Percentiles rank a stretch among this genome's conserved stretches.
These are phyloP conservation scores for Dasysyrphus tricinctus DNA, from an alignment of 2,888 invertebrate species.

Conservation along the genomic window DNA sequence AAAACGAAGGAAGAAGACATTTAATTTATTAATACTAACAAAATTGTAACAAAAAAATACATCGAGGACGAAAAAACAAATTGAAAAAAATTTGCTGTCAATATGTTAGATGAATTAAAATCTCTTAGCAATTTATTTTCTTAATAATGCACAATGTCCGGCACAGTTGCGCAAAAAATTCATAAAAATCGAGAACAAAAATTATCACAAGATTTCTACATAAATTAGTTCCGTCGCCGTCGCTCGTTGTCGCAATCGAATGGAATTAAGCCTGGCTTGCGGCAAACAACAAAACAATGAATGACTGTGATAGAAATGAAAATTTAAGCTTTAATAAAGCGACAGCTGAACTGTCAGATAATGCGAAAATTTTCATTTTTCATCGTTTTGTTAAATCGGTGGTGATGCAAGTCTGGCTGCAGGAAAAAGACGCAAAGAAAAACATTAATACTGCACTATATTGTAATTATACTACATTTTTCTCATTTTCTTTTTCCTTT, in stretches of 20 bases:
- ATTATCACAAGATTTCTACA: constrained; percentile 70
- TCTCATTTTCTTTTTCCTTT: constrained; percentile 25
- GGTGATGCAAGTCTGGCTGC: constrained; percentile 28
- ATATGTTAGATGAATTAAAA: constrained; percentile 34
- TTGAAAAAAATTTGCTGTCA: constrained; percentile 27
- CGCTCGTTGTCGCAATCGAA: constrained; percentile 11
- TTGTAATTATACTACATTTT: constrained; percentile 24
- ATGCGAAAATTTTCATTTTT: constrained; percentile 17
- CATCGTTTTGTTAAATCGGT: constrained; percentile 38
- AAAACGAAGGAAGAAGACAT: constrained; percentile 26
- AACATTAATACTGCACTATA: constrained; percentile 39
- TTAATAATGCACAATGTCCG: constrained; percentile 80
- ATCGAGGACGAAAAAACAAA: constrained; percentile 35
- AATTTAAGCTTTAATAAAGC: constrained; percentile 7
- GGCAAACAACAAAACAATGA: constrained; percentile 34
- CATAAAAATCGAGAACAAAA: constrained; percentile 26
- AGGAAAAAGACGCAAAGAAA: constrained; percentile 14
- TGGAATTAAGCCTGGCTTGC: constrained; percentile 44
- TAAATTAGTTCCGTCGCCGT: constrained; percentile 23
- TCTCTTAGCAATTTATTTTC: constrained; percentile 45
- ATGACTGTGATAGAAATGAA: constrained; percentile 15
- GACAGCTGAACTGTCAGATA: constrained; percentile 49
- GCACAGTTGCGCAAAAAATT: constrained; percentile 75
- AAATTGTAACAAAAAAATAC: constrained; percentile 23
- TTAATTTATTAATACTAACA: constrained; percentile 32